A percentile compares a stretch with the other conserved stretches of the same genome.
phyloP scores from a whole-genome alignment of 2,797 vertebrate genomes.

The Australoheros facetus region DNA sequence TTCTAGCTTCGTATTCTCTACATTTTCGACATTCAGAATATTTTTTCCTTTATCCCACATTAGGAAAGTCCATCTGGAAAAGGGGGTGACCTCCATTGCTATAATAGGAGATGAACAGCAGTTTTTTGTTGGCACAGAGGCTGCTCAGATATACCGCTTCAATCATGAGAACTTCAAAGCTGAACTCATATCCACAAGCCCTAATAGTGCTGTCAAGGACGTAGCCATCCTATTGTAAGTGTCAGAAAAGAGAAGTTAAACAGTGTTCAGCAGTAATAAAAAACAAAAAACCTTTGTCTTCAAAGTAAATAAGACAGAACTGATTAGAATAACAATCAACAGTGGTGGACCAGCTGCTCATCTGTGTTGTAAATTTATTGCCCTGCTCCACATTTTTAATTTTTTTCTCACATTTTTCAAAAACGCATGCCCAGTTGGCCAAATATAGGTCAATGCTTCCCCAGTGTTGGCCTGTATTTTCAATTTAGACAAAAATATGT shows the following conservation, averaged over 20 bases:
- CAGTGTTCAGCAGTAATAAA: background rate
- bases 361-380: background rate
- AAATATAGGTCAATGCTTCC: too few species aligned
- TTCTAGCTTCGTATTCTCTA: background rate
- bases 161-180: conserved; percentile 82
- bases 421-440: too few species aligned
- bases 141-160: conserved; percentile 85
- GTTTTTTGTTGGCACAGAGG: conserved; percentile 86
- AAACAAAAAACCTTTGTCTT: background rate
- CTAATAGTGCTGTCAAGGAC: conserved; percentile 82
- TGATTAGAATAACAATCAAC: background rate
- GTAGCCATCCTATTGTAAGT: conserved; percentile 88
- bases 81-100: conserved; percentile 86
- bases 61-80: conserved; percentile 86
- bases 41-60: background rate
- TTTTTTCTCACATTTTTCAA: background rate
- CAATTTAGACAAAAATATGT: background rate
- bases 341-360: too few species aligned
- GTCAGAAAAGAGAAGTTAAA: background rate
- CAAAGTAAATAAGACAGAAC: background rate
- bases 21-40: background rate
- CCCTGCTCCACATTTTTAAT: background rate
- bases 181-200: conserved; percentile 85
- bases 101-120: conserved; percentile 83
- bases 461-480: background rate